phyloP scores from a whole-genome alignment of 2,888 invertebrate species.

The Rotaria macrura region DNA sequence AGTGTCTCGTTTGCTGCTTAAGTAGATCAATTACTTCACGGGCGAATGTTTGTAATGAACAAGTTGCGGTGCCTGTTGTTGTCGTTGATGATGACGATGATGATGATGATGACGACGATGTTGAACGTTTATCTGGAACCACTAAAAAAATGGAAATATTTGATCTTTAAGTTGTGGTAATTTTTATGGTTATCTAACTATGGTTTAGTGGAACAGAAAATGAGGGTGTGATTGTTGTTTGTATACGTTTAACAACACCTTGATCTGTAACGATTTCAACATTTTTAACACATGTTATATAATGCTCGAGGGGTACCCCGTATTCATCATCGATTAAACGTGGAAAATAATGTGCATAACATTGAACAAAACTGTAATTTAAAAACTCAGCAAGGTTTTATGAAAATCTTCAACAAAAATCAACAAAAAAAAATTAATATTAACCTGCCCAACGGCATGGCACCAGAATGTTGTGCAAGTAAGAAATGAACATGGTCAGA shows the following conservation, averaged over 20 bases:
- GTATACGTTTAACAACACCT: background rate
- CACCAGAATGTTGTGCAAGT: conserved; percentile 65
- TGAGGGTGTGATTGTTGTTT: background rate
- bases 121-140: background rate
- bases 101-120: background rate
- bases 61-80: background rate
- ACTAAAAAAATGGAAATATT: background rate
- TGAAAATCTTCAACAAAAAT: too few species aligned
- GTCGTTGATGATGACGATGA: too few species aligned
- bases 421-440: conserved; percentile 27
- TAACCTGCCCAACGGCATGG: conserved; percentile 68
- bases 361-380: conserved; percentile 62
- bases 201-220: background rate
- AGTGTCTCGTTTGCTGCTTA: conserved; percentile 64
- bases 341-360: conserved; percentile 67
- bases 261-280: background rate
- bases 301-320: conserved; percentile 71
- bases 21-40: conserved; percentile 73
- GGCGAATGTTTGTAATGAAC: conserved; percentile 59
- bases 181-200: background rate
- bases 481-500: conserved; percentile 60
- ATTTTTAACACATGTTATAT: conserved; percentile 61
- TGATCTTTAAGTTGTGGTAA: background rate
- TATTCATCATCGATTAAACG: conserved; percentile 55
- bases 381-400: background rate